Evolutionary conservation across 2,888 invertebrate genomes (phyloP).

Genomic region (Melinaea marsaeus): DNA sequence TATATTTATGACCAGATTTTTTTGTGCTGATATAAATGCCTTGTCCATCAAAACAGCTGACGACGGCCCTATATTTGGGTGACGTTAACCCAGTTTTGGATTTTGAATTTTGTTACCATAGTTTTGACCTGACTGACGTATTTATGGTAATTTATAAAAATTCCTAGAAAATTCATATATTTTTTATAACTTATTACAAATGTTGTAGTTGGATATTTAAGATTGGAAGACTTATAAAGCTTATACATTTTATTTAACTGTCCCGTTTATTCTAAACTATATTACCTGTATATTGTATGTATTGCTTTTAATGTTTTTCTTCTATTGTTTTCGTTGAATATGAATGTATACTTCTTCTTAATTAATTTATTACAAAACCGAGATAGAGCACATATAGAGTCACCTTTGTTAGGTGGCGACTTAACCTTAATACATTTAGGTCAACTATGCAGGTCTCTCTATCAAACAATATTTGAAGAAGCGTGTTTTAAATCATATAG

Average conservation of each 20-base stretch:
- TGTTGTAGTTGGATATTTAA: too few species aligned
- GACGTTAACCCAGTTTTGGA: slow-evolving; percentile 15
- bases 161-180: neutral
- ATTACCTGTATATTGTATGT: too few species aligned
- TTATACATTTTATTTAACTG: too few species aligned
- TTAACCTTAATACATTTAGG: slow-evolving; percentile 23
- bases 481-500: neutral
- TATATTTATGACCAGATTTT: neutral
- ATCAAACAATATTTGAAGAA: slow-evolving; percentile 12
- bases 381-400: slow-evolving; percentile 1
- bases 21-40: neutral
- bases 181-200: too few species aligned
- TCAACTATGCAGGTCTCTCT: slow-evolving; percentile 21
- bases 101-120: slow-evolving; percentile 4
- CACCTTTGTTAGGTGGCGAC: neutral
- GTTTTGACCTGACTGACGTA: neutral
- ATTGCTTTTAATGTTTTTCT: too few species aligned
- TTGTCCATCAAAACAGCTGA: neutral
- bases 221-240: too few species aligned
- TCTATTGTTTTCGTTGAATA: too few species aligned
- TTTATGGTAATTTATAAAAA: neutral
- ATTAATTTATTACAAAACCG: neutral
- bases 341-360: too few species aligned
- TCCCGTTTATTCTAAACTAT: too few species aligned
- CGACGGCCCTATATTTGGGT: slow-evolving; percentile 7